Evolutionary conservation across 1,140 invertebrate genomes (phyloP).

Genomic region (Odontomachus brunneus): DNA sequence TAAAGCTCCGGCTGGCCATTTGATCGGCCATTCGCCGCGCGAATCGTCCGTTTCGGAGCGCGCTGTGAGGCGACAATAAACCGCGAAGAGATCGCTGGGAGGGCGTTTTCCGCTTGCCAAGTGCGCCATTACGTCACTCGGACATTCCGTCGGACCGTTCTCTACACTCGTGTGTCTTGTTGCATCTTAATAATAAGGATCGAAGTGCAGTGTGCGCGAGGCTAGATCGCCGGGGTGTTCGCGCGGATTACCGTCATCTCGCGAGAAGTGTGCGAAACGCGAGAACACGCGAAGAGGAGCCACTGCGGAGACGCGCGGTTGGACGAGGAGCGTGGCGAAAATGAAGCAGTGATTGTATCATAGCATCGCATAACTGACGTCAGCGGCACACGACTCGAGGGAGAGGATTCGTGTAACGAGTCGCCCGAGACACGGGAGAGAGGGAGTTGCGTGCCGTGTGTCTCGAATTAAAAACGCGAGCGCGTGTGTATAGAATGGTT

Average conservation of each 20-base stretch:
- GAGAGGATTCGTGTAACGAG: neutral
- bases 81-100: neutral
- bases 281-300: neutral
- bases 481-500: neutral
- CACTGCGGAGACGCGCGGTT: slow-evolving; percentile 27
- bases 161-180: too few relatives aligned
- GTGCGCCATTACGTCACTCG: too few relatives aligned
- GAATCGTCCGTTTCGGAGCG: slow-evolving; percentile 28
- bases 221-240: too few relatives aligned
- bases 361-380: neutral
- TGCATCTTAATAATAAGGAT: too few relatives aligned
- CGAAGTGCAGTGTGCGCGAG: too few relatives aligned
- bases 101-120: too few relatives aligned
- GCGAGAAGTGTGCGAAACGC: too few relatives aligned
- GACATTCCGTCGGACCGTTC: neutral
- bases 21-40: slow-evolving; percentile 19
- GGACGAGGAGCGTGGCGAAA: slow-evolving; percentile 2
- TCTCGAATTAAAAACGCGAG: neutral
- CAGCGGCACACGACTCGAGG: neutral
- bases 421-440: neutral
- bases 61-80: slow-evolving; percentile 3
- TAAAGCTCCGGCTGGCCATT: slow-evolving; percentile 31
- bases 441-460: neutral
- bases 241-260: too few relatives aligned
- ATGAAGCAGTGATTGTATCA: neutral